A percentile compares a stretch with the other conserved stretches of the same genome.
These are phyloP conservation scores for Vicugna pacos DNA, from an alignment of 2,113 vertebrate genomes.

Conservation along the genomic window DNA sequence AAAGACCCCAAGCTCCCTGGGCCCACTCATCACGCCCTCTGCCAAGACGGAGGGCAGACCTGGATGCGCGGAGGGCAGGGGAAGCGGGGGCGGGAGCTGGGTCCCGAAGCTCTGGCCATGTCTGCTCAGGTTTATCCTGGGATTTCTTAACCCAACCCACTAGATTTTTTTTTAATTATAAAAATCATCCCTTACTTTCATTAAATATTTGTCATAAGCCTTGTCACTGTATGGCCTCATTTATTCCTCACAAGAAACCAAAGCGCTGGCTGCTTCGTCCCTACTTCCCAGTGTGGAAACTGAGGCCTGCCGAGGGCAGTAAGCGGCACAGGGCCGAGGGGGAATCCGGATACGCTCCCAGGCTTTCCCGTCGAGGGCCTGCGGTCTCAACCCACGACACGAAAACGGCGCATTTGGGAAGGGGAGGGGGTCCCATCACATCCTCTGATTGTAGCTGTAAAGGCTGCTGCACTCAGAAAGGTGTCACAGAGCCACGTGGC, in stretches of 20 bases:
- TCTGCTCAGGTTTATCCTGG: not conserved
- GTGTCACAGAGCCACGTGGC: not conserved
- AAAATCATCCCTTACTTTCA: not conserved
- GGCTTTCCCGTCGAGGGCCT: not conserved
- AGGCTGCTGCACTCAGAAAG: not conserved
- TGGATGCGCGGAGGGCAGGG: accelerated
- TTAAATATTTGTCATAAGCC: not conserved
- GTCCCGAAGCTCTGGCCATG: not conserved
- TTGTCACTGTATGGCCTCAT: not conserved
- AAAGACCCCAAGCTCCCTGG: too few species aligned
- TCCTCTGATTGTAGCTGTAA: not conserved
- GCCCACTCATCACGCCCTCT: accelerated
- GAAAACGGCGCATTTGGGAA: accelerated
- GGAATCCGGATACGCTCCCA: not conserved
- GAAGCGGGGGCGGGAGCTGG: too few species aligned
- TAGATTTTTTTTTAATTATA: not conserved
- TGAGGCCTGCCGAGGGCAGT: not conserved
- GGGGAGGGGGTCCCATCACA: not conserved
- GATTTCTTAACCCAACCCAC: not conserved
- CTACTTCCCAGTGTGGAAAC: accelerated
- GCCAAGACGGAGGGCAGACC: accelerated
- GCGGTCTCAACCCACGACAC: not conserved
- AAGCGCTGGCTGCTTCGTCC: not conserved
- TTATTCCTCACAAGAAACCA: not conserved
- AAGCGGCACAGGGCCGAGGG: accelerated